Conservation (phyloP, 2,797 vertebrate species). For the Luscinia megarhynchos region DNA sequence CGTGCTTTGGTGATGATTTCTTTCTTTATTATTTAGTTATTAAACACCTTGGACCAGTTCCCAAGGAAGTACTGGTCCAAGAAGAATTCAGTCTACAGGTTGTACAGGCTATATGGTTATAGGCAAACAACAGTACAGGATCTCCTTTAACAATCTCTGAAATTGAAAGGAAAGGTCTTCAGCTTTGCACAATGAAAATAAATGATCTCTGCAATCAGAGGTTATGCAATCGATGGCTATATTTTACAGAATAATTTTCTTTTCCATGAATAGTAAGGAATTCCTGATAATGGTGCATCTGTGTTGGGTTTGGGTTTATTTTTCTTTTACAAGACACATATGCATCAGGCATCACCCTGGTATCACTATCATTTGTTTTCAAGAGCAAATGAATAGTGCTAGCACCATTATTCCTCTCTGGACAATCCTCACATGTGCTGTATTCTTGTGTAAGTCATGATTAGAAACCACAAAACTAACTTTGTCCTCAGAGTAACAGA, state of each 20-base stretch:
- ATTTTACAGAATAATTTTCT: neutral
- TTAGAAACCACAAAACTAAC: neutral
- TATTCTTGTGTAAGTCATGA: neutral
- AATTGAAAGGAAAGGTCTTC: neutral
- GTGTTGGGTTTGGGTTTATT: rapidly evolving
- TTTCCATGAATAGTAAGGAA: neutral
- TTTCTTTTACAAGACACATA: neutral
- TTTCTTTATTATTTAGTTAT: neutral
- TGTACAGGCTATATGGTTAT: neutral
- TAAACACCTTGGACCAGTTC: neutral
- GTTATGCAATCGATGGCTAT: neutral
- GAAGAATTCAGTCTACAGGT: neutral
- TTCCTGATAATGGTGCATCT: neutral
- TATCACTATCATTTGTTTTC: neutral
- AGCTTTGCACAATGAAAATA: neutral
- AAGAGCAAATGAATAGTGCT: neutral
- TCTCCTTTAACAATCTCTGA: neutral
- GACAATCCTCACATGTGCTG: neutral
- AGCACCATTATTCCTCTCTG: neutral
- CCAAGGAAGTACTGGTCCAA: no score
- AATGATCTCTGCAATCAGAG: neutral
- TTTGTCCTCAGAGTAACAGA: neutral
- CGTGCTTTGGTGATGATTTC: rapidly evolving
- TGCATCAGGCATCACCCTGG: neutral
- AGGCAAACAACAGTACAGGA: neutral